Percentiles rank a stretch among this genome's conserved stretches.
phyloP scores from a whole-genome alignment of 2,797 vertebrate genomes.

The Silurus lanzhouensis region DNA sequence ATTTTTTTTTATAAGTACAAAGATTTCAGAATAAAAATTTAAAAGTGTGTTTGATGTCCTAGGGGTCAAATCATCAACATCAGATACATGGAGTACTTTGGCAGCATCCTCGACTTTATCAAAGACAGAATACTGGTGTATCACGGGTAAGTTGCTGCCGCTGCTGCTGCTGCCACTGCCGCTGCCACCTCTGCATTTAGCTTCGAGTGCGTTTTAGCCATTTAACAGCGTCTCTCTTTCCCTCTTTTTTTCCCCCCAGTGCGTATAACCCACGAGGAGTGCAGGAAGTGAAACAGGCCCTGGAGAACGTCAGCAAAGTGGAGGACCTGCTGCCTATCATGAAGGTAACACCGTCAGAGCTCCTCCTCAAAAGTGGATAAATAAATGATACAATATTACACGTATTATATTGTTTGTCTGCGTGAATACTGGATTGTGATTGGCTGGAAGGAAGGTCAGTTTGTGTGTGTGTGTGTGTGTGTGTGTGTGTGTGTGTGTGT shows the following conservation, averaged over 20 bases:
- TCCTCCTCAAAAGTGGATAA: no score
- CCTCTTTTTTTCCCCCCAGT: conserved; percentile 63
- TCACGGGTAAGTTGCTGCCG: conserved; percentile 80
- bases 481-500: conserved; percentile 44
- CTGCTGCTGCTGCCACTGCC: no score
- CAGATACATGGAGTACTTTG: conserved; percentile 94
- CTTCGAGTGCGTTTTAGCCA: background rate
- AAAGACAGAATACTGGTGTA: conserved; percentile 97
- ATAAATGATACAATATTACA: no score
- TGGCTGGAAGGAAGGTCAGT: no score
- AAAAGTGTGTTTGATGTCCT: conserved; percentile 55
- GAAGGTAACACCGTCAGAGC: conserved; percentile 80
- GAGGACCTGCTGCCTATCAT: conserved; percentile 98
- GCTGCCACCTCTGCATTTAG: no score
- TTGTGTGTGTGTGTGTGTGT: conserved; percentile 39
- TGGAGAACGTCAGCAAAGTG: conserved; percentile 93
- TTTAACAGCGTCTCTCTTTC: background rate
- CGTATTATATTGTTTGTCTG: no score
- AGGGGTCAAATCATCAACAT: conserved; percentile 98
- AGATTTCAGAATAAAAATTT: no score
- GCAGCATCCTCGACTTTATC: conserved; percentile 95
- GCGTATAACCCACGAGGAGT: conserved; percentile 92
- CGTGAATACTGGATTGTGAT: no score
- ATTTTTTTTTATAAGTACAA: no score
- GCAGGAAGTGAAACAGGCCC: conserved; percentile 88